A percentile compares a stretch with the other conserved stretches of the same genome.
Conservation (phyloP, 2,888 invertebrate species). For the Chymomyza caudatula region DNA sequence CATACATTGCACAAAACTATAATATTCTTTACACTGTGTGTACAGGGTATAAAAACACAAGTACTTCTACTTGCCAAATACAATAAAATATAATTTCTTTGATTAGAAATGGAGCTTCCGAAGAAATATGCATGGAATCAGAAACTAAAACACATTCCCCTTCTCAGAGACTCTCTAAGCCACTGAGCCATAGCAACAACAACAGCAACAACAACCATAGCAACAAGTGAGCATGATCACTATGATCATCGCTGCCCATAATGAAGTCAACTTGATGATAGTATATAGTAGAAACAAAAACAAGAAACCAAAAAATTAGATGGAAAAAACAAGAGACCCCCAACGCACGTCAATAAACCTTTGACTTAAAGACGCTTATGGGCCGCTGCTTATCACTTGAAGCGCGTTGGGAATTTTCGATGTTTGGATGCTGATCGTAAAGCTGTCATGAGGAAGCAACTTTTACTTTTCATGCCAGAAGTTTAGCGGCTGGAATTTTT, state of each 20-base stretch:
- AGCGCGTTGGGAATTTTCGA: slow-evolving; percentile 15
- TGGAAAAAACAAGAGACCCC: neutral
- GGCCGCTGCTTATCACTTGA: slow-evolving; percentile 49
- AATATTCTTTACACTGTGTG: too few species aligned
- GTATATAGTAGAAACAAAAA: neutral
- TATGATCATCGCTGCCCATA: neutral
- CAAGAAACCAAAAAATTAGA: neutral
- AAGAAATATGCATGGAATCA: too few species aligned
- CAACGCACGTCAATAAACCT: slow-evolving; percentile 64
- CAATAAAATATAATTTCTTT: too few species aligned
- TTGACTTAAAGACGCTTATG: slow-evolving; percentile 54
- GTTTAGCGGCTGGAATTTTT: slow-evolving; percentile 15
- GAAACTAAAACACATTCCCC: too few species aligned
- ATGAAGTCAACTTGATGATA: neutral
- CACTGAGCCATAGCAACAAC: neutral
- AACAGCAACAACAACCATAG: neutral
- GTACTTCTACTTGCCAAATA: too few species aligned
- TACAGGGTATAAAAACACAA: too few species aligned
- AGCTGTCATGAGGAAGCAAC: slow-evolving; percentile 41
- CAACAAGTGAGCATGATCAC: neutral
- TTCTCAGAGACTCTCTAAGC: too few species aligned
- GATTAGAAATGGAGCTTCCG: too few species aligned
- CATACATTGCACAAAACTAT: too few species aligned
- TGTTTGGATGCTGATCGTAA: slow-evolving; percentile 27
- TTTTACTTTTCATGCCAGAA: slow-evolving; percentile 67